Evolutionary conservation across 1,140 invertebrate species (phyloP).

Genomic region (Nasonia vitripennis): DNA sequence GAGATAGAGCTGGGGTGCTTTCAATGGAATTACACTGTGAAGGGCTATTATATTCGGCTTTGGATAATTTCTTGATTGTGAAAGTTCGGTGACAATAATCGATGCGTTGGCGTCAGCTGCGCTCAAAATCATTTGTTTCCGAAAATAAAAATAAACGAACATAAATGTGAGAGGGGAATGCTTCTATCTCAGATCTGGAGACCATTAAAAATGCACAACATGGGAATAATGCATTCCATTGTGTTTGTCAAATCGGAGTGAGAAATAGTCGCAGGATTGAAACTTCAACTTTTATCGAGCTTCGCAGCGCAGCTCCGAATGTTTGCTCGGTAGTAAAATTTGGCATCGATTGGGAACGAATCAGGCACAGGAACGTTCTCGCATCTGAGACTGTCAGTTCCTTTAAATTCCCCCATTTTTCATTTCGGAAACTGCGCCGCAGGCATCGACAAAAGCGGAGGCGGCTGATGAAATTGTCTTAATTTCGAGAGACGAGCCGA

Average conservation of each 20-base stretch:
- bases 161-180: too few relatives aligned
- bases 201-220: too few relatives aligned
- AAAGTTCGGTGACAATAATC: too few relatives aligned
- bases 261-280: too few relatives aligned
- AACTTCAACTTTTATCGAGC: too few relatives aligned
- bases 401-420: neutral
- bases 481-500: conserved; percentile 23
- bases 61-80: too few relatives aligned
- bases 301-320: neutral
- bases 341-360: neutral
- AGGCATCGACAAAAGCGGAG: neutral
- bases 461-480: conserved; percentile 30
- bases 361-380: too few relatives aligned
- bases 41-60: neutral
- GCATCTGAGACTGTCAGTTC: neutral
- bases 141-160: too few relatives aligned
- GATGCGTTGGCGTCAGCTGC: too few relatives aligned
- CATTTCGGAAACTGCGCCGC: neutral
- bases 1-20: conserved; percentile 51
- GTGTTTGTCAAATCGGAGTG: too few relatives aligned
- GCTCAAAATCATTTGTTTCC: too few relatives aligned
- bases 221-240: neutral
- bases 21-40: conserved; percentile 57
- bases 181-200: too few relatives aligned
- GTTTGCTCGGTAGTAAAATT: neutral